phyloP scores from a whole-genome alignment of 2,113 vertebrate species.

The Propithecus coquereli region DNA sequence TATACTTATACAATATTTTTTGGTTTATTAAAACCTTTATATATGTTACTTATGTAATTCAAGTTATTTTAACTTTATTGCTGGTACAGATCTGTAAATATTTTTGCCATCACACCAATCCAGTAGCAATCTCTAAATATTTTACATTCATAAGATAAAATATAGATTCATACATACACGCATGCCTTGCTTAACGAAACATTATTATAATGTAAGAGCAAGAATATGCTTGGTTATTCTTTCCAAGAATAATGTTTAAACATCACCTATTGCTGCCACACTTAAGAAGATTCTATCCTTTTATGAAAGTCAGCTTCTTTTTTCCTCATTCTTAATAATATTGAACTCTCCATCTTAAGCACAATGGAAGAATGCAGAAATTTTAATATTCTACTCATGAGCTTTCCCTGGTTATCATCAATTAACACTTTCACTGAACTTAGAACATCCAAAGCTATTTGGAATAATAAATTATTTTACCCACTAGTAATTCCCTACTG shows the following conservation, averaged over 20 bases:
- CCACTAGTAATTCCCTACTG: not conserved
- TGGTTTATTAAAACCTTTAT: not conserved
- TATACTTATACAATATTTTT: not conserved
- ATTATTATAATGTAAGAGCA: not conserved
- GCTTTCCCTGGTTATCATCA: conserved; percentile 1
- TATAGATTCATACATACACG: not conserved
- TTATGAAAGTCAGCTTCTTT: conserved; percentile 14
- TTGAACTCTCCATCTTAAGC: conserved; percentile 35
- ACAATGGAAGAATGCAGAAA: conserved; percentile 1
- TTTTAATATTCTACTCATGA: conserved; percentile 21
- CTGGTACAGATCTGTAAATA: not conserved
- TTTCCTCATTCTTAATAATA: conserved; percentile 24
- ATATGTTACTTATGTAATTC: not conserved
- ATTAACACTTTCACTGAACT: conserved; percentile 20
- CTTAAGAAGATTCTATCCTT: not conserved
- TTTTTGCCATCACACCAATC: not conserved
- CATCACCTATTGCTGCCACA: not conserved
- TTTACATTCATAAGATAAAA: not conserved
- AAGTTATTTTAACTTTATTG: not conserved
- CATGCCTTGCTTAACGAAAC: conserved; percentile 15
- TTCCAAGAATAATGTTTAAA: not conserved
- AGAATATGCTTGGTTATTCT: not conserved
- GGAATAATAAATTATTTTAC: not conserved
- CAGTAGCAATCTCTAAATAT: not conserved
- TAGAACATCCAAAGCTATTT: not conserved